These are phyloP conservation scores for Bombycilla garrulus DNA, from an alignment of 2,113 vertebrate species.

Conservation along the genomic window DNA sequence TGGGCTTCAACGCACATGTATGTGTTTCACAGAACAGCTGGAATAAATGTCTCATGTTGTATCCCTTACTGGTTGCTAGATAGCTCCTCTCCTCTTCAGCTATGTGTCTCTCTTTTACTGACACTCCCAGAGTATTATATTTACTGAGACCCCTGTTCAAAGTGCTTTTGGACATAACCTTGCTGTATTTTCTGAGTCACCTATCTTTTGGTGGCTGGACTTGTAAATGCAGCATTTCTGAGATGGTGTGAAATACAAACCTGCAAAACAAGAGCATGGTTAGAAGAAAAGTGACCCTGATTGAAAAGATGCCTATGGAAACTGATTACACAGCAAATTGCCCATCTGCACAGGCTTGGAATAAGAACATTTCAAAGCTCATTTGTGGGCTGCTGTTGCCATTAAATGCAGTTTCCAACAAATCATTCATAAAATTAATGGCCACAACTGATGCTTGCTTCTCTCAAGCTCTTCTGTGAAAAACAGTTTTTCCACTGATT, in stretches of 20 bases:
- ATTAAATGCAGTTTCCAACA: constrained; percentile 35
- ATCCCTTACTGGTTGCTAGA: neutral
- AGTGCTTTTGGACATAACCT: neutral
- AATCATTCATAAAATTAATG: constrained; percentile 47
- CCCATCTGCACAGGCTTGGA: neutral
- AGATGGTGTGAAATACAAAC: neutral
- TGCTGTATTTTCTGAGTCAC: neutral
- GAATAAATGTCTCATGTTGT: neutral
- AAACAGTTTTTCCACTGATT: neutral
- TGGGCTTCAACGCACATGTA: neutral
- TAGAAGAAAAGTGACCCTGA: constrained; percentile 15
- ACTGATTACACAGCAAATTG: constrained; percentile 39
- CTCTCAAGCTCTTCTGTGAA: neutral
- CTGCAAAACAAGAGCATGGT: neutral
- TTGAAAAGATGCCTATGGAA: constrained; percentile 16
- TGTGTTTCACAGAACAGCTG: neutral
- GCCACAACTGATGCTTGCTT: constrained; percentile 6
- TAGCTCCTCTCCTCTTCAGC: neutral
- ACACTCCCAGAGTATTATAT: neutral
- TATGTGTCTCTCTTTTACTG: neutral
- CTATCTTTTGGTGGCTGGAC: neutral
- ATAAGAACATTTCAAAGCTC: constrained; percentile 39
- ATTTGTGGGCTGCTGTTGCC: constrained; percentile 30
- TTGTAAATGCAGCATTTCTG: neutral
- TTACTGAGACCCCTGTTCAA: neutral